Conservation (phyloP, 2,888 invertebrate genomes). For the Arenicola marina region DNA sequence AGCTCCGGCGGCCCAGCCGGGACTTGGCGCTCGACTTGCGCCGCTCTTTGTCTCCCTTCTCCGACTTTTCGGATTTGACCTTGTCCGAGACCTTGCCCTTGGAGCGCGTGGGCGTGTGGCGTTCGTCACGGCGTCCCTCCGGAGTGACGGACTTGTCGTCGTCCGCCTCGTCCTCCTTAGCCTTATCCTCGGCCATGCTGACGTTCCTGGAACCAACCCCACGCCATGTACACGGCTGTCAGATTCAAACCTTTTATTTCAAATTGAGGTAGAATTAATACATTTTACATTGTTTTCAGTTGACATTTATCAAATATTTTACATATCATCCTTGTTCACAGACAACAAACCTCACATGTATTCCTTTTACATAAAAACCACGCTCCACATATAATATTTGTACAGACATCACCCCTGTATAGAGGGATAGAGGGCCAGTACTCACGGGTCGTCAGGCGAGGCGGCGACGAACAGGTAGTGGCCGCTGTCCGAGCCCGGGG, state of each 20-base stretch:
- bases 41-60: no score
- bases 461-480: slow-evolving; percentile 58
- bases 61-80: slow-evolving; percentile 17
- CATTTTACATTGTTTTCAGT: no score
- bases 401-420: no score
- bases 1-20: slow-evolving; percentile 40
- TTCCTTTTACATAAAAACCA: no score
- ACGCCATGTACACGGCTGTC: no score
- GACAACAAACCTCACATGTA: no score
- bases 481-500: slow-evolving; percentile 54
- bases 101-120: slow-evolving; percentile 41
- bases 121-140: slow-evolving; percentile 48
- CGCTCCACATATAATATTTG: no score
- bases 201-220: slow-evolving; percentile 17
- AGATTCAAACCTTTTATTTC: no score
- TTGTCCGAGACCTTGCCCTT: slow-evolving; percentile 14
- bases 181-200: slow-evolving; percentile 38
- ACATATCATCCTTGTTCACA: no score
- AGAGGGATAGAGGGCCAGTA: no score
- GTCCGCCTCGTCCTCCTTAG: slow-evolving; percentile 49
- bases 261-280: no score
- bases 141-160: slow-evolving; percentile 56
- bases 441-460: slow-evolving; percentile 60
- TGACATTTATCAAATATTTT: no score
- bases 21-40: slow-evolving; percentile 46